These are phyloP conservation scores for Pterobdella sp. DNA, from an alignment of 2,888 invertebrate species.

Conservation along the genomic window DNA sequence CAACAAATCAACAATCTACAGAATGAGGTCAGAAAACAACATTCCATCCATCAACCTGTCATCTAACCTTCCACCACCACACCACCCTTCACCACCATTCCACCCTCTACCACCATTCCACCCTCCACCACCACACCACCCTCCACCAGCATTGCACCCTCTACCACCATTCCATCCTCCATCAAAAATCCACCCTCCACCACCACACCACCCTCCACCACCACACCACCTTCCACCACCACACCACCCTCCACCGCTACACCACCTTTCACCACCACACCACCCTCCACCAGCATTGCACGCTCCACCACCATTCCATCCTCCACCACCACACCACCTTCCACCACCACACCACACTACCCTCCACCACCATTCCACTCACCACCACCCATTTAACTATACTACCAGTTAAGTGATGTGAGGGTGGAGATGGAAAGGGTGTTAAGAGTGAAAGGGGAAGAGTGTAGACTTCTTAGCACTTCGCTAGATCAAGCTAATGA, in stretches of 20 bases:
- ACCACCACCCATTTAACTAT: background rate
- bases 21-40: slow-evolving; percentile 20
- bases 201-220: background rate
- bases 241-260: background rate
- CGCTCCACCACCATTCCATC: background rate
- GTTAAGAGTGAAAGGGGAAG: slow-evolving; percentile 66
- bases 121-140: background rate
- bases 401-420: slow-evolving; percentile 54
- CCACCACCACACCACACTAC: background rate
- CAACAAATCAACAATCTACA: slow-evolving; percentile 62
- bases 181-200: background rate
- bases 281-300: too few relatives aligned
- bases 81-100: background rate
- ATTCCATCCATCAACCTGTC: background rate
- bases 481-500: slow-evolving; percentile 84
- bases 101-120: background rate
- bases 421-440: slow-evolving; percentile 75
- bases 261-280: background rate
- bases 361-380: background rate
- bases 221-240: background rate
- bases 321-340: background rate
- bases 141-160: background rate
- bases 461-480: slow-evolving; percentile 69
- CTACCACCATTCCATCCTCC: background rate
- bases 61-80: background rate